A percentile compares a stretch with the other conserved stretches of the same genome.
These are phyloP conservation scores for Pardalotus punctatus DNA, from an alignment of 2,113 vertebrate species.

Conservation along the genomic window DNA sequence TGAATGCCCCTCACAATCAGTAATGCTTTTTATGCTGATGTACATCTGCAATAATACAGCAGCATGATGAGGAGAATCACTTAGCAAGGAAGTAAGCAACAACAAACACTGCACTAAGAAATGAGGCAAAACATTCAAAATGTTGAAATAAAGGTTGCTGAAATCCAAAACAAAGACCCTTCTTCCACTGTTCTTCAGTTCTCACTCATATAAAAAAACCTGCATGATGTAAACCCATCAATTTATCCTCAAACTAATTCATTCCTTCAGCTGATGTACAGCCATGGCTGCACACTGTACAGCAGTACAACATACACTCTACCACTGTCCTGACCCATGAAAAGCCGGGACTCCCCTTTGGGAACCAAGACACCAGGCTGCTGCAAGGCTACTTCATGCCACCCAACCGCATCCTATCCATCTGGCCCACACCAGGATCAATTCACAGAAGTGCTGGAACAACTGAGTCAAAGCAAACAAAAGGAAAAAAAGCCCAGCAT, in stretches of 20 bases:
- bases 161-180: not conserved
- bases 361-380: not conserved
- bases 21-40: not conserved
- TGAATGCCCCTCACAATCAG: not conserved
- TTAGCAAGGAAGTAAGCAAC: not conserved
- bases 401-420: not conserved
- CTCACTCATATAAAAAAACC: not conserved
- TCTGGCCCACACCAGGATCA: not conserved
- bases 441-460: not conserved
- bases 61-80: not conserved
- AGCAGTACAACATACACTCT: accelerated
- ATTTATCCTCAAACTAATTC: not conserved
- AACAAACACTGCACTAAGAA: not conserved
- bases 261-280: not conserved
- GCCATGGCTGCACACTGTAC: accelerated
- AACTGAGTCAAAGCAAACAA: not conserved
- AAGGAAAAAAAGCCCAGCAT: accelerated
- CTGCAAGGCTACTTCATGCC: not conserved
- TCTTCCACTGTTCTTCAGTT: not conserved
- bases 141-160: not conserved
- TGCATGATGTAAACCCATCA: not conserved
- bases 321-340: accelerated
- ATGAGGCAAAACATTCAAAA: not conserved
- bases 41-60: not conserved
- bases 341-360: not conserved